Evolutionary conservation across 2,888 invertebrate species (phyloP).

Genomic region (Hesperia comma): DNA sequence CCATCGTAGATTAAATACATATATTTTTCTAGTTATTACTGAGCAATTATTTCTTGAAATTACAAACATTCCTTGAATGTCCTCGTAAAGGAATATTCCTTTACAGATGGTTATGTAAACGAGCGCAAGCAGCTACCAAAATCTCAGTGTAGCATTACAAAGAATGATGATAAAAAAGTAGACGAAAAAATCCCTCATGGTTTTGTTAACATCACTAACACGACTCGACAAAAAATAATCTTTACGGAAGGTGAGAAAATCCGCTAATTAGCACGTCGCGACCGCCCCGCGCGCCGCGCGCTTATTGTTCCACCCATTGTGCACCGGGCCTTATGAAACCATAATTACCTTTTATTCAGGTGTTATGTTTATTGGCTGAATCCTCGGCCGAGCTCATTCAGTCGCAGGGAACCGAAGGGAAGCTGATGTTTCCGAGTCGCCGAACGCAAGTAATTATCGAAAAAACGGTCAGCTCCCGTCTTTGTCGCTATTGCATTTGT

Average conservation of each 20-base stretch:
- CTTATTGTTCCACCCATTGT: slow-evolving; percentile 65
- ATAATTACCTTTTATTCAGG: slow-evolving; percentile 79
- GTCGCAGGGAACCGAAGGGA: slow-evolving; percentile 63
- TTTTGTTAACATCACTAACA: slow-evolving; percentile 48
- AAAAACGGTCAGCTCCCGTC: slow-evolving; percentile 52
- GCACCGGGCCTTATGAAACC: slow-evolving; percentile 60
- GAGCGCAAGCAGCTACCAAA: slow-evolving; percentile 24
- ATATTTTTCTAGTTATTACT: too few species aligned
- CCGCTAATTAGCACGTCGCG: slow-evolving; percentile 73
- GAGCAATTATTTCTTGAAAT: too few species aligned
- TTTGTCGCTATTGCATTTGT: slow-evolving; percentile 52
- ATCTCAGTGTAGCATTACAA: slow-evolving; percentile 13
- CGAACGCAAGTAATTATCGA: slow-evolving; percentile 68
- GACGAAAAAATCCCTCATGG: slow-evolving; percentile 47
- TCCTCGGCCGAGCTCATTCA: slow-evolving; percentile 61
- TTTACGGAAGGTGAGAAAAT: slow-evolving; percentile 76
- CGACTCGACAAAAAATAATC: slow-evolving; percentile 53
- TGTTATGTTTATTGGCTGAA: slow-evolving; percentile 67
- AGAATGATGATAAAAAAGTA: slow-evolving; percentile 43
- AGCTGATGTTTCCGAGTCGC: slow-evolving; percentile 67
- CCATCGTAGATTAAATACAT: too few species aligned
- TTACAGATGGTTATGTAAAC: neutral
- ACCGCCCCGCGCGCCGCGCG: slow-evolving; percentile 58
- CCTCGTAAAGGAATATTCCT: too few species aligned
- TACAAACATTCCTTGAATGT: too few species aligned